Evolutionary conservation across 2,113 vertebrate species (phyloP).

Genomic region (Meriones unguiculatus): DNA sequence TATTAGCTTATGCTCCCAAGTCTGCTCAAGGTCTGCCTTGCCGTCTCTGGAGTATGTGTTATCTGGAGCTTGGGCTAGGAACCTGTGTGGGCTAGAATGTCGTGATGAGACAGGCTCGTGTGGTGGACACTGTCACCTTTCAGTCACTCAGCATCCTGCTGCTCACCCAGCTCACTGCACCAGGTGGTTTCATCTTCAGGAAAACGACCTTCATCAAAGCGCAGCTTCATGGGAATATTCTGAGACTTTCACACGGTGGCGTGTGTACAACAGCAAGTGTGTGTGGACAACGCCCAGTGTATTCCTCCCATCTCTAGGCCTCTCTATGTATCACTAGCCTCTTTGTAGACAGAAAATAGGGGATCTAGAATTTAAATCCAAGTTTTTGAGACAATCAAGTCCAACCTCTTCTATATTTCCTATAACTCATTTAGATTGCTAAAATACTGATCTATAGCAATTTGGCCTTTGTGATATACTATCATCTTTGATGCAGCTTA

Average conservation of each 20-base stretch:
- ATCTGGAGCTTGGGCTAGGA: background rate
- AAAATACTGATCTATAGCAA: background rate
- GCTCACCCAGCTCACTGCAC: background rate
- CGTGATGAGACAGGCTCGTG: background rate
- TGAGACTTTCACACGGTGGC: background rate
- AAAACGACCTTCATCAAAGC: slow-evolving; percentile 8
- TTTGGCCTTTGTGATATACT: background rate
- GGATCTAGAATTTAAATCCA: background rate
- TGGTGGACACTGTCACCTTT: background rate
- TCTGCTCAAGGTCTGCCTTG: background rate
- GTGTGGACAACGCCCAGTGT: background rate
- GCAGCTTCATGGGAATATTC: background rate
- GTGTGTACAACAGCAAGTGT: background rate
- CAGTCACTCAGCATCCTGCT: background rate
- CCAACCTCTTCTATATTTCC: background rate
- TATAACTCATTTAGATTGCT: background rate
- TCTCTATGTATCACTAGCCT: background rate
- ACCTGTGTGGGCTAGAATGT: background rate
- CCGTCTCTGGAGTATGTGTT: background rate
- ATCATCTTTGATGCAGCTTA: background rate
- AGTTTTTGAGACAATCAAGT: background rate
- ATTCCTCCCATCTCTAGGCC: background rate
- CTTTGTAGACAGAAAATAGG: background rate
- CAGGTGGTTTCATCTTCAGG: background rate
- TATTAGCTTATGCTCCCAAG: background rate